Evolutionary conservation across 2,888 invertebrate species (phyloP).

Genomic region (Stenoptilia bipunctidactyla): DNA sequence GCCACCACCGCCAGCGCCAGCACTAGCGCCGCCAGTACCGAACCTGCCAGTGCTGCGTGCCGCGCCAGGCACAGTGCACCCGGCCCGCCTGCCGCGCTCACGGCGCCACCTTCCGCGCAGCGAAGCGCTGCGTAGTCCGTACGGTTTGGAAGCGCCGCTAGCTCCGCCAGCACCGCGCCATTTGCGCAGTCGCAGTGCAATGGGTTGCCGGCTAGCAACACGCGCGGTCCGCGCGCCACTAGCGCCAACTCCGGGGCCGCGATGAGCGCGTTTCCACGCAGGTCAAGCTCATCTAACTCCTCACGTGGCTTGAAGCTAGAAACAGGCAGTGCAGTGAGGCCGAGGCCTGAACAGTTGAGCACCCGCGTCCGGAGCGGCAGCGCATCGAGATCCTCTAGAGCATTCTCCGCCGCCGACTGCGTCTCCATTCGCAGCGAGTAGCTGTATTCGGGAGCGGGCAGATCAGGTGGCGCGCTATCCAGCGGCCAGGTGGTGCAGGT

Average conservation of each 20-base stretch:
- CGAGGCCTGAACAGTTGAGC: neutral
- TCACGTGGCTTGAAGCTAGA: neutral
- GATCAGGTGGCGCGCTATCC: neutral
- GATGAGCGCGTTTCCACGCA: slow-evolving; percentile 15
- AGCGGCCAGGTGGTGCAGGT: neutral
- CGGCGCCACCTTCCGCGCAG: slow-evolving; percentile 14
- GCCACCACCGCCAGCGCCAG: slow-evolving; percentile 6
- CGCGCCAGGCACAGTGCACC: slow-evolving; percentile 20
- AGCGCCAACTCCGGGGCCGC: slow-evolving; percentile 12
- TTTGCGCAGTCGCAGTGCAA: slow-evolving; percentile 20
- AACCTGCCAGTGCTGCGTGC: slow-evolving; percentile 13
- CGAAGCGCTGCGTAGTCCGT: slow-evolving; percentile 14
- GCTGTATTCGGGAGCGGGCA: neutral
- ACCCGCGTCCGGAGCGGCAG: neutral
- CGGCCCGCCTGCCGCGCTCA: slow-evolving; percentile 9
- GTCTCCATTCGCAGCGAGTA: neutral
- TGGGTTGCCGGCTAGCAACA: slow-evolving; percentile 19
- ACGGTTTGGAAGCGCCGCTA: slow-evolving; percentile 7
- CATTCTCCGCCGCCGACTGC: neutral
- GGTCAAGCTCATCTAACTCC: slow-evolving; percentile 13
- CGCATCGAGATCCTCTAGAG: neutral
- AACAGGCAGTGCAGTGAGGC: neutral
- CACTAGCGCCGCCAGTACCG: slow-evolving; percentile 11
- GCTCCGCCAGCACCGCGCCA: slow-evolving; percentile 9
- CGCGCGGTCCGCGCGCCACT: slow-evolving; percentile 10